These are phyloP conservation scores for Chromobotia macracanthus DNA, from an alignment of 2,797 vertebrate genomes.

Conservation along the genomic window DNA sequence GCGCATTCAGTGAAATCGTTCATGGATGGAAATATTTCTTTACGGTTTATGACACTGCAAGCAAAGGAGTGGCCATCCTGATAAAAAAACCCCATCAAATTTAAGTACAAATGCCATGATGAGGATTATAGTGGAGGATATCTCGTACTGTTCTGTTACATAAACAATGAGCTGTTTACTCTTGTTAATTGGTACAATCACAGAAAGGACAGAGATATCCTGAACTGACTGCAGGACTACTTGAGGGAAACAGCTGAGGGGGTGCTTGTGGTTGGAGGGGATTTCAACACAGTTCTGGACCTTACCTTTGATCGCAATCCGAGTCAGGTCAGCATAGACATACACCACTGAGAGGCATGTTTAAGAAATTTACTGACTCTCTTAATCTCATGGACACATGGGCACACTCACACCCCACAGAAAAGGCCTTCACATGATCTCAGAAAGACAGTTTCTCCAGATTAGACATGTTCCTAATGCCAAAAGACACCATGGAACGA, in stretches of 20 bases:
- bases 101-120: conserved; percentile 39
- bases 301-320: background rate
- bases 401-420: background rate
- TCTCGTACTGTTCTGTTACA: conserved; percentile 42
- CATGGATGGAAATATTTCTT: conserved; percentile 8
- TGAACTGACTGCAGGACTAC: conserved; percentile 20
- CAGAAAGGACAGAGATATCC: background rate
- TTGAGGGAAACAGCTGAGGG: conserved; percentile 44
- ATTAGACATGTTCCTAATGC: conserved; percentile 48
- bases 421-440: conserved; percentile 25
- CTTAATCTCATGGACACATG: conserved; percentile 42
- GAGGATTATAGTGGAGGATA: conserved; percentile 48
- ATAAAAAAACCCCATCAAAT: conserved; percentile 6
- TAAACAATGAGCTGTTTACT: conserved; percentile 28
- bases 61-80: conserved; percentile 49
- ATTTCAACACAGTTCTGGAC: conserved; percentile 47
- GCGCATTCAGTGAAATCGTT: background rate
- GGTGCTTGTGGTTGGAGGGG: conserved; percentile 44
- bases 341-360: too few relatives aligned
- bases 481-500: background rate
- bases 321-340: too few relatives aligned
- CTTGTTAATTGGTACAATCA: conserved; percentile 49
- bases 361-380: conserved; percentile 24
- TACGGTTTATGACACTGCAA: conserved; percentile 20
- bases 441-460: background rate